phyloP scores from a whole-genome alignment of 2,888 invertebrate genomes.

The Drosophila leonis region DNA sequence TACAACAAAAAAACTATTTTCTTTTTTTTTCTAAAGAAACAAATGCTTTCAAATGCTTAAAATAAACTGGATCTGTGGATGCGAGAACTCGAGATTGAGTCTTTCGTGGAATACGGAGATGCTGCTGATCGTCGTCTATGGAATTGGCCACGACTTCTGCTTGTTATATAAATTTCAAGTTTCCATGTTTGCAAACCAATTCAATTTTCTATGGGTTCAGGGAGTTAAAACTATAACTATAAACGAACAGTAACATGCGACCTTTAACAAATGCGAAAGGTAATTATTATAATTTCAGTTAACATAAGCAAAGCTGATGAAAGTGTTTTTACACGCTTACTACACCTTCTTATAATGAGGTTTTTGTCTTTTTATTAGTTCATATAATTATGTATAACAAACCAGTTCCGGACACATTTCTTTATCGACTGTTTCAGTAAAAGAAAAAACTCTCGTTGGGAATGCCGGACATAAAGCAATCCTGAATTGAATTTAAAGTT shows the following conservation, averaged over 20 bases:
- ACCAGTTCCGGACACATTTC: background rate
- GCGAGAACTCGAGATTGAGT: no score
- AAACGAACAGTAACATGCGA: background rate
- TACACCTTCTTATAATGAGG: background rate
- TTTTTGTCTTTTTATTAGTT: background rate
- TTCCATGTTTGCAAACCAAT: background rate
- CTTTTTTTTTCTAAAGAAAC: no score
- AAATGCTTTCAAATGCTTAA: no score
- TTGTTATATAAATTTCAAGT: background rate
- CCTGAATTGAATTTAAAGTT: background rate
- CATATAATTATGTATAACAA: background rate
- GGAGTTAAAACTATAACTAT: background rate
- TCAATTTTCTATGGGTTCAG: background rate
- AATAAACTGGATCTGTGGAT: no score
- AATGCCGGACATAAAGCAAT: no score
- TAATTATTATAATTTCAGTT: background rate
- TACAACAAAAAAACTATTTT: no score
- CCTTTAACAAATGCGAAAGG: background rate
- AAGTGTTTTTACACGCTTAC: background rate
- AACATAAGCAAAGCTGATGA: background rate
- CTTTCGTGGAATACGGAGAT: no score
- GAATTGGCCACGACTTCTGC: no score
- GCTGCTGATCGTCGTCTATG: no score
- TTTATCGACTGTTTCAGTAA: background rate
- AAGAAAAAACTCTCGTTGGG: background rate